Percentiles rank a stretch among this genome's conserved stretches.
phyloP scores from a whole-genome alignment of 1,140 invertebrate species.

The Streblospio benedicti region DNA sequence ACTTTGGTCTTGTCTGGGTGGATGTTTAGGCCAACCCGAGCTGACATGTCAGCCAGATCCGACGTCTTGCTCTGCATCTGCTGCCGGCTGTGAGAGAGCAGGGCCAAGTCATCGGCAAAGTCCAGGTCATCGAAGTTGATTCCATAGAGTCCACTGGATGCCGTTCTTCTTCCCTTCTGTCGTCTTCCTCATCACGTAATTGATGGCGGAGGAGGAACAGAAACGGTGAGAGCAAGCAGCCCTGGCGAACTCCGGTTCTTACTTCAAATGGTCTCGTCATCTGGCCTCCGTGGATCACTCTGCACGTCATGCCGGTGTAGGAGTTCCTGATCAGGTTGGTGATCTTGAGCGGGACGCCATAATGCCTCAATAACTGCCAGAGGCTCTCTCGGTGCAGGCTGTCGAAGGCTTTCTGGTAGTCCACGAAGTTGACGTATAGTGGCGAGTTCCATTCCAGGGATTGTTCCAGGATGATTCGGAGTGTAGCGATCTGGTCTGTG shows the following conservation, averaged over 20 bases:
- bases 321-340: no score
- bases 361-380: no score
- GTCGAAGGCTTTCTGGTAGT: no score
- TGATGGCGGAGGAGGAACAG: slow-evolving; percentile 19
- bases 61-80: slow-evolving; percentile 1
- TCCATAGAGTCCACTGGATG: slow-evolving; percentile 18
- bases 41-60: not conserved
- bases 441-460: no score
- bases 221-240: slow-evolving; percentile 21
- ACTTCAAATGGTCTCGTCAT: slow-evolving; percentile 6
- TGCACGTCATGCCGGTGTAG: no score
- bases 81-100: not conserved
- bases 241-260: slow-evolving; percentile 18
- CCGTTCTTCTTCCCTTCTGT: slow-evolving; percentile 10
- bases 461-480: not conserved
- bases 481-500: not conserved
- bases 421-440: no score
- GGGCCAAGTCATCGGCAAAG: slow-evolving; percentile 22
- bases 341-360: no score
- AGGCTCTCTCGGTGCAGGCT: no score
- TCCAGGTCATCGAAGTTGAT: slow-evolving; percentile 20
- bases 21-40: not conserved
- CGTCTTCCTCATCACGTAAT: slow-evolving; percentile 19
- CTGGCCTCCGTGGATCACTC: no score
- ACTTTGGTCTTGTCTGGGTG: slow-evolving; percentile 1